Base-by-base conservation (phyloP, 2,113 vertebrate species). In the Paradisaea rubra region DNA sequence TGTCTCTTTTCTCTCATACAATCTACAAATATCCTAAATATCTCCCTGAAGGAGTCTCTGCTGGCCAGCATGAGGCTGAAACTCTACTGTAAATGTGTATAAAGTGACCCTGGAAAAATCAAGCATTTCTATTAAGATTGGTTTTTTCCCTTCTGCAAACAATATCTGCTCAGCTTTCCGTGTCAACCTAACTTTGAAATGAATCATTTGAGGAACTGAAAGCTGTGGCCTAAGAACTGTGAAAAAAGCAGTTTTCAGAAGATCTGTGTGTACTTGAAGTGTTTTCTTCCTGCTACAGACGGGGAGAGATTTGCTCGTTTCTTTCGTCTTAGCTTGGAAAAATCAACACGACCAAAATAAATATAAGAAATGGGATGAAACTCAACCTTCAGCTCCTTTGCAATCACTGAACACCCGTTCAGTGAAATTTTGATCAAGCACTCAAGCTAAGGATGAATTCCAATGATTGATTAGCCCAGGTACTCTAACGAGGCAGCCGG, bases 171-270 rank as follows among this genome's bases (percentile, higher is more conserved):
- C 72, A 82, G 69, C 45, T 89, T 93, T 87, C 68, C 0, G 0
- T 94, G 92, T 85, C 76, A 88, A 35, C 52, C 74, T 24, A 41
- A 72, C 77, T 91, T 80, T 66, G 73, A 94, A 95, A 84, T 78
- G 52, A 85, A 84, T 72, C 60, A 93, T 56, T 61, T 74, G 47
- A 91, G 49, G 42, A 85, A 33, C 37, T 42, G 90, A 91, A 72
- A 93, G 57, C 77, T 88, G 64, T 72, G 68, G 60, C 44, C 82
- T 83, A 52, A 77, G 72, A 81, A 45, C 73, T 87, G 65, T 65
- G 73, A 84, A 87, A 88, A 96, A 84, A 61, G 22, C 77, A 64
- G 61, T 91, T 89, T 90, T 57, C 76, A 54, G 73, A 54, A 94
- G 79, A 77, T 81, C 52, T 28, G 33, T 77, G n/a, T 72, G 76